A percentile compares a stretch with the other conserved stretches of the same genome.
phyloP scores from a whole-genome alignment of 2,797 vertebrate genomes.

The Triplophysa yarkandensis region DNA sequence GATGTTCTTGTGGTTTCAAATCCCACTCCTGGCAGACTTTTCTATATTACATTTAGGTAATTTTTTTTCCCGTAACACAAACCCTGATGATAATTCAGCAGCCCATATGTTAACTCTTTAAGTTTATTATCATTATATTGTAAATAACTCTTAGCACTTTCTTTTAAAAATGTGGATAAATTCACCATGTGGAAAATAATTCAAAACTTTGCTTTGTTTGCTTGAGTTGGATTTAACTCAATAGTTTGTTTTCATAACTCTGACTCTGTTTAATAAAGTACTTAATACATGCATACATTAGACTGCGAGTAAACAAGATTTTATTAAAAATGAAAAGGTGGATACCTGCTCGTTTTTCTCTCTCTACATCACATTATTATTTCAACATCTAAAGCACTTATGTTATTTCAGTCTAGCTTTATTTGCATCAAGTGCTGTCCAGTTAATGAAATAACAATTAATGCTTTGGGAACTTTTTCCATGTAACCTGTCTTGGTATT shows the following conservation, averaged over 20 bases:
- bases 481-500: too few relatives aligned
- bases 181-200: neutral
- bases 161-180: neutral
- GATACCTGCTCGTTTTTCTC: neutral
- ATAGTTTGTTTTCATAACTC: neutral
- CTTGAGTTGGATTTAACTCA: neutral
- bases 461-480: constrained; percentile 36
- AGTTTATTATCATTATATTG: neutral
- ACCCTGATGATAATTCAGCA: too few relatives aligned
- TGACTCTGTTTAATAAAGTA: neutral
- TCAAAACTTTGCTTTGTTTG: neutral
- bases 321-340: neutral
- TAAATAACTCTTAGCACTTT: neutral
- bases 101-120: too few relatives aligned
- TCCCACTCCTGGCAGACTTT: neutral
- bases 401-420: constrained; percentile 1
- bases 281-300: neutral
- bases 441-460: constrained; percentile 17
- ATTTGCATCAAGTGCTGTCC: constrained; percentile 22
- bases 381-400: neutral
- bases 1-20: neutral
- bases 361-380: neutral
- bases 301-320: neutral
- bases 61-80: too few relatives aligned
- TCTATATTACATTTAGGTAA: too few relatives aligned